phyloP scores from a whole-genome alignment of 2,797 vertebrate species.

The Dermochelys coriacea region DNA sequence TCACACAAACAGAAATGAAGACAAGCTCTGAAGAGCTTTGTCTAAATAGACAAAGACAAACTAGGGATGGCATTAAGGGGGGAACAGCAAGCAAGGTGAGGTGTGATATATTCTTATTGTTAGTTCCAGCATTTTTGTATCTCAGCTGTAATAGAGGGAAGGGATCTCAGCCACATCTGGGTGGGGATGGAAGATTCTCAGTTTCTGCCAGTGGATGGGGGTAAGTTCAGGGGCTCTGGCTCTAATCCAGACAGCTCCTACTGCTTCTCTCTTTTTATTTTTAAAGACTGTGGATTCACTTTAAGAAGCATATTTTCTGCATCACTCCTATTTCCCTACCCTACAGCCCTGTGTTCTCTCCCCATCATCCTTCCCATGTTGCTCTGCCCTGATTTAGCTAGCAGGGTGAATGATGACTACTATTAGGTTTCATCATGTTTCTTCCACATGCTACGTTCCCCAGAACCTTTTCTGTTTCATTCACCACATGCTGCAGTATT shows the following conservation, averaged over 20 bases:
- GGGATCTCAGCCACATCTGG: neutral
- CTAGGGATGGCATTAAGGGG: neutral
- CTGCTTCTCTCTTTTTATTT: fast-evolving
- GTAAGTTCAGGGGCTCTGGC: neutral
- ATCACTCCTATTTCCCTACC: neutral
- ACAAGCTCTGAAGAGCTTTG: neutral
- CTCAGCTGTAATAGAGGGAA: neutral
- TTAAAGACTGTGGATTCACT: fast-evolving
- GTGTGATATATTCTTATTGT: neutral
- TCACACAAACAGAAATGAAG: neutral
- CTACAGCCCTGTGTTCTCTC: neutral
- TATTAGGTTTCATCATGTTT: neutral
- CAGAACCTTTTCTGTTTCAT: neutral
- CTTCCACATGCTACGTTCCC: neutral
- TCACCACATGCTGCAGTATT: neutral
- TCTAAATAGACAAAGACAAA: neutral
- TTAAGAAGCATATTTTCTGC: fast-evolving
- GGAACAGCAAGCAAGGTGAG: neutral
- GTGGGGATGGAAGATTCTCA: neutral
- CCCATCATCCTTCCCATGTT: neutral
- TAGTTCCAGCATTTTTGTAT: neutral
- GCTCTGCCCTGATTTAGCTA: neutral
- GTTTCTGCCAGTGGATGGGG: neutral
- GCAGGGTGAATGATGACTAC: neutral
- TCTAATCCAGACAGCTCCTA: neutral